Base-by-base conservation (phyloP, 2,888 invertebrate species). In the Spilarctia lutea region DNA sequence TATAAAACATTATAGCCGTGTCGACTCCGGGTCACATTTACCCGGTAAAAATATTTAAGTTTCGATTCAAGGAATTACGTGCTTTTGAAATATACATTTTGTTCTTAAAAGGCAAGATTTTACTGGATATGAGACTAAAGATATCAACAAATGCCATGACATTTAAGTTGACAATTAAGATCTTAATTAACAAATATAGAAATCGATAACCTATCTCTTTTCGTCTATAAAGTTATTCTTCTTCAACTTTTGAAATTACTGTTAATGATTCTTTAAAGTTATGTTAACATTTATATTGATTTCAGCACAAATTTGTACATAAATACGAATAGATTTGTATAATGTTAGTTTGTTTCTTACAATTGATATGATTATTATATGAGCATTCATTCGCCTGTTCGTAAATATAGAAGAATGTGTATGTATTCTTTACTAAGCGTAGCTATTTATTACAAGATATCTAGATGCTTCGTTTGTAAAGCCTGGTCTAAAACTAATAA, bases 1-100 rank as follows among this genome's bases (percentile, higher is more conserved):
- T 86, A 94, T 95, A 95, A 95, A 95, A 94, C 92, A 94, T 94
- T 91, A 93, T 90, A 88, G 90, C 92, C 90, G 87, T 91, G 90
- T 89, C 91, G 88, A 87, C 81, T 87, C 74, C 79, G 86, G 88
- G 86, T 88, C 90, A 90, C 86, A 90, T 90, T 89, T 86, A 84
- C 79, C 80, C 83, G 77, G 86, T 88, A 81, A 86, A 87, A 87
- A 85, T 81, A 80, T 85, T 85, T 85, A 79, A 79, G 74, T 73
- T 75, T 71, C 73, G 75, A 79, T 83, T 86, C 84, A 79, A 27
- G 72, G 81, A 81, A 85, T 75, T 78, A 71, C 72, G 45, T 69
- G 72, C 66, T 79, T 74, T 80, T 74, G 74, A 71, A 80, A 83
- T 79, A 67, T 72, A 77, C 80, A 80, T 85, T 80, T 80, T 73